Base-by-base conservation (phyloP, 2,888 invertebrate genomes). In the Eledona agricola region DNA sequence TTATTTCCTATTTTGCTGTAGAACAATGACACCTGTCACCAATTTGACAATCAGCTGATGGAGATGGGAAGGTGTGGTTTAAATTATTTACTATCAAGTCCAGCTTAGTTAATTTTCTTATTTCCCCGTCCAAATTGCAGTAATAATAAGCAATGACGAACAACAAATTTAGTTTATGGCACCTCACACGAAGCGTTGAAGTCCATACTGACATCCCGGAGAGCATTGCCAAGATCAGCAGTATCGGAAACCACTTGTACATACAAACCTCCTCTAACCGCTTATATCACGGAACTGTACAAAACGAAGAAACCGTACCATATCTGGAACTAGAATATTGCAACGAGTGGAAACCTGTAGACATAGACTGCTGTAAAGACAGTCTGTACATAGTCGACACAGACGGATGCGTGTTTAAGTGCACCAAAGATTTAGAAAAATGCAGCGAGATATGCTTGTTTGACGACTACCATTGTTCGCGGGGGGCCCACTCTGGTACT, bases 401-500 rank as follows among this genome's bases (percentile, higher is more conserved):
- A 34, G 81, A 81, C 64, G 87, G 87, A 9, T 77, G 81, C 53
- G 80, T 86, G 12, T 81, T 80, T 63, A 83, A 81, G 72, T 80
- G 80, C 69, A 74, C 81, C 32, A 69, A 74, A 46, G 77, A 77
- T 66, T 78, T 85, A 64, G 81, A 79, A 68, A 72, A 78, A 51
- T 74, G 81, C 57, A 82, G 83, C 69, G 86, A 85, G 72, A 81
- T 87, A 46, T 66, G 82, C 43, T 77, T 87, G 13, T 80, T 80
- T 59, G 86, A 87, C 65, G 85, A 87, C 59, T 77, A 81, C 1
- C 82, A 80, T 66, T 88, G 87, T 63, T 79, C 80, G 26, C 85
- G 86, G 62, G 45, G 87, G 87, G n/a, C n/a, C 54, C 85, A 83
- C 69, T 83, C 81, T 65, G 66, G 63, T 5, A 82, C 82, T 63